Evolutionary conservation across 2,113 vertebrate genomes (phyloP), one percentile per base, ranked within the genome.

Genomic region (Muntiacus muntjak): DNA sequence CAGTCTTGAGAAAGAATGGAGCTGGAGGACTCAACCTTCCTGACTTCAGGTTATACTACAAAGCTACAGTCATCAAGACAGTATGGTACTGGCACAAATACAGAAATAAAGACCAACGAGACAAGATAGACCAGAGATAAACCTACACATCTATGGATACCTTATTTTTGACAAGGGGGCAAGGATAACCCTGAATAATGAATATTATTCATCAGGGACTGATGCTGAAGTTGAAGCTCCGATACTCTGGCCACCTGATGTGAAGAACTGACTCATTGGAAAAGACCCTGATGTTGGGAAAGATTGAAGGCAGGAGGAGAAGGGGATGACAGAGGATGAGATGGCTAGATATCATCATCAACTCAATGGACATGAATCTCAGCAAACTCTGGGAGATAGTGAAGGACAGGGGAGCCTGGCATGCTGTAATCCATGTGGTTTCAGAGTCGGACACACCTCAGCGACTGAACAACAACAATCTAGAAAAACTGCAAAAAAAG

Each of bases 401-500:
- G 23, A 43, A 76, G 36, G 71, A 26, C 21, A 14, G 12, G 36
- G 12, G 36, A 26, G 23, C 71, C 71, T 43, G 71, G 36, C 12
- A 0, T 7, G 71, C 3, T 43, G 12, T 0, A 1, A 23, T 14
- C 36, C 71, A 26, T 14, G 36, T 3, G 71, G 71, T 14, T 7
- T 40, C 71, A 43, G 23, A 43, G 23, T 23, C 0, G 2, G 67
- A 40, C 11, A 14, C 36, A 25, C 14, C 71, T 76, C 40, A 43
- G 71, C 0, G 0, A 43, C 71, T 26, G 36, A 43, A 26, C 21
- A 74, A 74, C 36, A 40, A 6, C 71, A 36, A 82, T 16, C 43
- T 7, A 60, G 40, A 40, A 52, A 45, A 8, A 14, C 11, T 21
- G 10, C 1, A 0, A 19, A 33, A 5, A 30, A 57, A n/a, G 19